Evolutionary conservation across 2,113 vertebrate genomes (phyloP).

Genomic region (Neotoma lepida): DNA sequence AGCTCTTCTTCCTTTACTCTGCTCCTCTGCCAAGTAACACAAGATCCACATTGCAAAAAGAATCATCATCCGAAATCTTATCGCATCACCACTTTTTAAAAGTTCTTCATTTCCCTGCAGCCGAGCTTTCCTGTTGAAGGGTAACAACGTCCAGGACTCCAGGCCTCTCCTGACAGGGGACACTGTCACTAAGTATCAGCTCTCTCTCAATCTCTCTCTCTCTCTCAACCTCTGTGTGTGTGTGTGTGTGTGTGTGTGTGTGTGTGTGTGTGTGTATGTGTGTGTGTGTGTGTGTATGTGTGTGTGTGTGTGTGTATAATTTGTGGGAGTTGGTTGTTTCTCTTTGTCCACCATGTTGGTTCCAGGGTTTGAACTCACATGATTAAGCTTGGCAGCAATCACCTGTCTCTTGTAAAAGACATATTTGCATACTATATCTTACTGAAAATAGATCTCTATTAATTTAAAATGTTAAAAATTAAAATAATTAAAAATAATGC

Average conservation of each 20-base stretch:
- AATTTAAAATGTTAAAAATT: neutral
- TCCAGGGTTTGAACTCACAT: neutral
- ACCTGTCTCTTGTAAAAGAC: neutral
- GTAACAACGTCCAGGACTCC: rapidly evolving
- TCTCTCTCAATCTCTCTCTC: no score
- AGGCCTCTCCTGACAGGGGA: rapidly evolving
- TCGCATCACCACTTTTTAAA: neutral
- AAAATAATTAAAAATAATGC: neutral
- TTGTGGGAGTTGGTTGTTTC: neutral
- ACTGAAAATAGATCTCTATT: neutral
- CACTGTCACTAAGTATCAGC: neutral
- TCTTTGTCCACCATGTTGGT: neutral
- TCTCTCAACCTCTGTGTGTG: no score
- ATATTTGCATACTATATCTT: neutral
- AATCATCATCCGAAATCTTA: neutral
- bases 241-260: no score
- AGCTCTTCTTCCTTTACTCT: neutral
- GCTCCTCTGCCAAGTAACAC: neutral
- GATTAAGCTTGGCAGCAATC: neutral
- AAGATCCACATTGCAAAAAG: neutral
- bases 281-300: neutral
- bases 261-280: no score
- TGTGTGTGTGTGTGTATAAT: neutral
- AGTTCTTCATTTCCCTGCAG: no score
- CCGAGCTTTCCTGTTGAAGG: rapidly evolving